Percentiles rank a stretch among this genome's conserved stretches.
phyloP scores from a whole-genome alignment of 2,113 vertebrate species.

The Gymnorhina tibicen region DNA sequence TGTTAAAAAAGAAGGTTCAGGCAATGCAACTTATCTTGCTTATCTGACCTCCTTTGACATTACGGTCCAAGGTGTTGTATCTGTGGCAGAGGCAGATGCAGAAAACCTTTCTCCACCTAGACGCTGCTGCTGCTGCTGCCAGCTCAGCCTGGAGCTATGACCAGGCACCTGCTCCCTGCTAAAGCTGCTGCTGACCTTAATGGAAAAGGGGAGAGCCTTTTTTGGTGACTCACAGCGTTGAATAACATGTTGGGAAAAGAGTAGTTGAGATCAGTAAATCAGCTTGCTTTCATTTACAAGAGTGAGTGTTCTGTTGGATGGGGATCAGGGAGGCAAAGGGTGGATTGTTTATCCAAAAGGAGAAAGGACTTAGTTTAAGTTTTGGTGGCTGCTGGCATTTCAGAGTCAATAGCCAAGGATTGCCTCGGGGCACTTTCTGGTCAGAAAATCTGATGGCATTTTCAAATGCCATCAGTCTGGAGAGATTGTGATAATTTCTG shows the following conservation, averaged over 20 bases:
- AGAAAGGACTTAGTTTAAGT: neutral
- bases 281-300: neutral
- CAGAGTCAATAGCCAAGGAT: fast-evolving
- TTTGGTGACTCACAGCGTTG: neutral
- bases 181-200: slow-evolving; percentile 9
- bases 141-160: neutral
- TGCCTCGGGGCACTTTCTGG: neutral
- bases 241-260: neutral
- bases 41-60: neutral
- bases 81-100: neutral
- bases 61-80: neutral
- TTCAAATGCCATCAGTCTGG: neutral
- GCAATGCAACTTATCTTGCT: neutral
- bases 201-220: neutral
- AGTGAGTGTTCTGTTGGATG: neutral
- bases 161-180: neutral
- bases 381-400: neutral
- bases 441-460: neutral
- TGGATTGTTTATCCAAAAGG: neutral
- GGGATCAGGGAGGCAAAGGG: neutral
- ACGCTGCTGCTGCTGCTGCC: neutral
- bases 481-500: neutral
- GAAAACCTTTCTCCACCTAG: neutral
- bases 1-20: neutral
- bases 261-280: neutral